A percentile compares a stretch with the other conserved stretches of the same genome.
phyloP scores from a whole-genome alignment of 2,888 invertebrate genomes.

The Drosophila longiperda region DNA sequence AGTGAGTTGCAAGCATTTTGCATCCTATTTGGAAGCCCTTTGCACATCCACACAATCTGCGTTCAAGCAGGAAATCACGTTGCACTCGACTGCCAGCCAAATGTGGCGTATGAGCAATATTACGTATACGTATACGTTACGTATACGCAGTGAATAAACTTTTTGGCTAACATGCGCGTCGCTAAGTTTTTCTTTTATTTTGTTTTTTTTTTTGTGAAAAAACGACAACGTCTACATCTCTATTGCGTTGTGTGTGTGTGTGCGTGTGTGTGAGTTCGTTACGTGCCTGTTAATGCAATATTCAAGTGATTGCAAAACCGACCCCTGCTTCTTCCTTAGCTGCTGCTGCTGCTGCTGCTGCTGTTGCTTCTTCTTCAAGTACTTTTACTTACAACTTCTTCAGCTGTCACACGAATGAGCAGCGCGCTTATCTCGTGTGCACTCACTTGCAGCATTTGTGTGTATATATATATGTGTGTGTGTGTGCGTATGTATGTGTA shows the following conservation, averaged over 20 bases:
- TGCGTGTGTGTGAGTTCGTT: slow-evolving; percentile 50
- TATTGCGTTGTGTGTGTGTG: slow-evolving; percentile 55
- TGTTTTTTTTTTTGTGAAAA: slow-evolving; percentile 41
- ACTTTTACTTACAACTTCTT: slow-evolving; percentile 67
- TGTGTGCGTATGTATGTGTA: slow-evolving; percentile 49
- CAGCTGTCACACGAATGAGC: slow-evolving; percentile 79
- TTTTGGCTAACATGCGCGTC: slow-evolving; percentile 46
- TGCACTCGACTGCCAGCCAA: slow-evolving; percentile 56
- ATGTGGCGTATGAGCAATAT: slow-evolving; percentile 76
- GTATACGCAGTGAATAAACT: slow-evolving; percentile 66
- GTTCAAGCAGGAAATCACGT: slow-evolving; percentile 70
- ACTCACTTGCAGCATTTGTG: slow-evolving; percentile 53
- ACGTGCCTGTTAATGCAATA: slow-evolving; percentile 82
- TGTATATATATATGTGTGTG: slow-evolving; percentile 42
- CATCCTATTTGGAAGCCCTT: slow-evolving; percentile 62
- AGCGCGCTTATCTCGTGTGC: slow-evolving; percentile 73
- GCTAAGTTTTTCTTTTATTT: slow-evolving; percentile 41
- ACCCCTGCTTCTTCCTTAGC: slow-evolving; percentile 21
- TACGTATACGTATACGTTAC: slow-evolving; percentile 54
- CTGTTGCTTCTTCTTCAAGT: slow-evolving; percentile 23
- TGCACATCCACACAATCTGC: slow-evolving; percentile 20
- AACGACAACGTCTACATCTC: slow-evolving; percentile 58
- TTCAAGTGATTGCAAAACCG: slow-evolving; percentile 82
- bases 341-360: slow-evolving; percentile 1
- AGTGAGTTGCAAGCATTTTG: slow-evolving; percentile 83